Evolutionary conservation across 2,888 invertebrate genomes (phyloP).

Genomic region (Drosophila colorata): DNA sequence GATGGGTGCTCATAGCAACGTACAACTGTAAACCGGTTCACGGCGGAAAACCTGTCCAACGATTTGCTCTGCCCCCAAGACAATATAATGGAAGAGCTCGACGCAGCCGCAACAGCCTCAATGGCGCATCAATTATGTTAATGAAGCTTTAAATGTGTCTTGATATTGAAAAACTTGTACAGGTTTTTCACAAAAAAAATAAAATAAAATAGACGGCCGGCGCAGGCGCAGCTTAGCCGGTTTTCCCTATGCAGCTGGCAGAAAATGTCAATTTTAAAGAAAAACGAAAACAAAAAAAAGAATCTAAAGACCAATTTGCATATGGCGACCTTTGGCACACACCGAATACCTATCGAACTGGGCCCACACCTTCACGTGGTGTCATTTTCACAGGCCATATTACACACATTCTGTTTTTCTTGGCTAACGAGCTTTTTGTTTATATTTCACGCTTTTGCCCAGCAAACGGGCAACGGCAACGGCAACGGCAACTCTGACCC

Average conservation of each 20-base stretch:
- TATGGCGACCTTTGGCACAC: constrained; percentile 63
- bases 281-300: constrained; percentile 15
- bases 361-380: constrained; percentile 38
- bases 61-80: constrained; percentile 66
- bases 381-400: constrained; percentile 49
- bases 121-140: constrained; percentile 79
- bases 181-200: constrained; percentile 42
- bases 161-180: constrained; percentile 69
- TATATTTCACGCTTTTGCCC: constrained; percentile 36
- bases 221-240: constrained; percentile 41
- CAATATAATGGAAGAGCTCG: constrained; percentile 62
- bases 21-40: constrained; percentile 66
- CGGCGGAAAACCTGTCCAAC: constrained; percentile 72
- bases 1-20: constrained; percentile 35
- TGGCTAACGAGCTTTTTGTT: constrained; percentile 50
- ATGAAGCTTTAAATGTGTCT: constrained; percentile 74
- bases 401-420: constrained; percentile 48
- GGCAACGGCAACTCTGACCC: constrained; percentile 50
- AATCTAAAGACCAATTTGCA: constrained; percentile 62
- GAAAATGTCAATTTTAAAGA: constrained; percentile 46
- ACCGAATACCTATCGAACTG: constrained; percentile 24
- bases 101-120: constrained; percentile 47
- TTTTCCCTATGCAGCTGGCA: constrained; percentile 41
- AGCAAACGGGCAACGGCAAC: constrained; percentile 10
- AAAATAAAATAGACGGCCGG: constrained; percentile 38